These are phyloP conservation scores for Brevimyrus niger DNA, from an alignment of 2,113 vertebrate species.

Conservation along the genomic window DNA sequence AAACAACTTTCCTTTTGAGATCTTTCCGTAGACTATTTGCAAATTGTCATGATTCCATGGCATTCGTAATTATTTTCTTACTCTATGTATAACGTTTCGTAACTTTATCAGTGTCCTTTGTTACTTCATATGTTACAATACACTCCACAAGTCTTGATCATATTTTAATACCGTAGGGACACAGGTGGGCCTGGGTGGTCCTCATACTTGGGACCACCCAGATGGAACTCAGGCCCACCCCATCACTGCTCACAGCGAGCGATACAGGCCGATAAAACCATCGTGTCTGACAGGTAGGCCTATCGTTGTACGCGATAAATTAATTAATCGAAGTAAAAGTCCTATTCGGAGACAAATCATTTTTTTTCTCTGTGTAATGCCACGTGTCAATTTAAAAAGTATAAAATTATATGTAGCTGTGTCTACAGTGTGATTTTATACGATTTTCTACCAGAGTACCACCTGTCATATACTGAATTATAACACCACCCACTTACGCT, in stretches of 20 bases:
- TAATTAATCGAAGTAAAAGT: not conserved
- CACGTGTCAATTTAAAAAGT: not conserved
- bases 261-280: not conserved
- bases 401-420: not conserved
- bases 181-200: not conserved
- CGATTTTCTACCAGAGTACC: not conserved
- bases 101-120: not conserved
- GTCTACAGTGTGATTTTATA: not conserved
- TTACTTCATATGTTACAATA: not conserved
- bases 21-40: not conserved
- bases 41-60: not conserved
- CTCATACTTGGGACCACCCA: not conserved
- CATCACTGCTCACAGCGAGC: not conserved
- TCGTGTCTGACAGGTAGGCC: not conserved
- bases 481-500: not conserved
- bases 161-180: not conserved
- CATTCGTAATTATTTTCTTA: not conserved
- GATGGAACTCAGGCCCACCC: not conserved
- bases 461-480: too few species aligned
- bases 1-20: not conserved
- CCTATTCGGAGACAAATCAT: not conserved
- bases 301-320: not conserved
- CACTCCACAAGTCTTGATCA: not conserved
- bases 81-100: not conserved
- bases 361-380: not conserved